These are phyloP conservation scores for Cosmia pyralina DNA, from an alignment of 2,888 invertebrate species.

Conservation along the genomic window DNA sequence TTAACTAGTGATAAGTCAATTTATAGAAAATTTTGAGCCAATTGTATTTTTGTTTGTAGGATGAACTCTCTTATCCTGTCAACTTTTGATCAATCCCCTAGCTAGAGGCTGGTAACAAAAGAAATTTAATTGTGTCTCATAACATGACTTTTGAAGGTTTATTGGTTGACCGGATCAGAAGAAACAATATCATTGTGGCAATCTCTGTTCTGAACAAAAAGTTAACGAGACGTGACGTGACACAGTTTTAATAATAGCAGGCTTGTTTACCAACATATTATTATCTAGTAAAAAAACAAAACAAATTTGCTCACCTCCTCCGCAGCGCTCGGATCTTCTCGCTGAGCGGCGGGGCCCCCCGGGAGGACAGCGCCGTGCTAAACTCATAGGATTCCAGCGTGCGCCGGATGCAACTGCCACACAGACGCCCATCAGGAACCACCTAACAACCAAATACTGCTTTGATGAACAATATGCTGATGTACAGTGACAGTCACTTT, in stretches of 20 bases:
- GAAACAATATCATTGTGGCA: no score
- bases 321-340: conserved; percentile 85
- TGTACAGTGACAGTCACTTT: neutral
- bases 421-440: conserved; percentile 82
- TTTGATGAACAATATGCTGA: neutral
- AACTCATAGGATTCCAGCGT: conserved; percentile 82
- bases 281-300: neutral
- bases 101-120: no score
- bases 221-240: neutral
- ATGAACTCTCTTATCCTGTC: neutral
- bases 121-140: no score
- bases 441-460: conserved; percentile 69
- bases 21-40: neutral
- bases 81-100: no score
- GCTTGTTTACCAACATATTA: neutral
- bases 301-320: conserved; percentile 64
- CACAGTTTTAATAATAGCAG: neutral
- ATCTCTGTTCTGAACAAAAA: neutral
- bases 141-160: no score
- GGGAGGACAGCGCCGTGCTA: conserved; percentile 73
- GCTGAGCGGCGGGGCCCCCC: conserved; percentile 79
- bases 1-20: neutral
- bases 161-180: neutral
- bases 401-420: conserved; percentile 77
- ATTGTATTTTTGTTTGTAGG: neutral